Conservation (phyloP, 1,140 invertebrate species). For the Lasaia peninsularis region DNA sequence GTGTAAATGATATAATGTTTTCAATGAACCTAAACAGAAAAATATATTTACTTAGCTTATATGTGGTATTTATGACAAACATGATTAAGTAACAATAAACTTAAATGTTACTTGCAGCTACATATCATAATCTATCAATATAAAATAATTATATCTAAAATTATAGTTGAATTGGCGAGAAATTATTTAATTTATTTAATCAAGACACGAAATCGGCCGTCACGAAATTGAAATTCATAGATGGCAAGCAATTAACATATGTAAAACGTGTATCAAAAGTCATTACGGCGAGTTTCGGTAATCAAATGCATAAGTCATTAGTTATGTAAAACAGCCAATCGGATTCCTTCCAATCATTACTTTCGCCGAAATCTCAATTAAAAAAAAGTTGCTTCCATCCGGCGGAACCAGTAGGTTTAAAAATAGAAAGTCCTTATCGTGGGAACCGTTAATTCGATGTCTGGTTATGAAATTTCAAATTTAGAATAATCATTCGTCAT, state of each 20-base stretch:
- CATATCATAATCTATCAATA: background rate
- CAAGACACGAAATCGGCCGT: background rate
- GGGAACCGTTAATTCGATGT: constrained; percentile 27
- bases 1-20: too few species aligned
- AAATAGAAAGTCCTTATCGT: constrained; percentile 53
- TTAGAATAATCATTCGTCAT: too few species aligned
- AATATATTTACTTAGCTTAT: too few species aligned
- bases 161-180: background rate
- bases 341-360: constrained; percentile 38
- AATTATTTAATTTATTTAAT: background rate
- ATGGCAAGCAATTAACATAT: background rate
- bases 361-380: constrained; percentile 42
- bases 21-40: too few species aligned
- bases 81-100: too few species aligned
- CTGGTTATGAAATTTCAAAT: constrained; percentile 6
- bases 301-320: constrained; percentile 15
- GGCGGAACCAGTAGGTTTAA: constrained; percentile 33
- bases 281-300: background rate
- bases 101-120: too few species aligned
- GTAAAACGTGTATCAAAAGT: background rate
- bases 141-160: background rate
- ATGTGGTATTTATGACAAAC: too few species aligned
- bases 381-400: constrained; percentile 33
- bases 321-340: constrained; percentile 31
- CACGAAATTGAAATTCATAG: background rate